Evolutionary conservation across 2,888 invertebrate species (phyloP), one percentile per base, ranked within the genome.

Genomic region (Chelonus formosanus): DNA sequence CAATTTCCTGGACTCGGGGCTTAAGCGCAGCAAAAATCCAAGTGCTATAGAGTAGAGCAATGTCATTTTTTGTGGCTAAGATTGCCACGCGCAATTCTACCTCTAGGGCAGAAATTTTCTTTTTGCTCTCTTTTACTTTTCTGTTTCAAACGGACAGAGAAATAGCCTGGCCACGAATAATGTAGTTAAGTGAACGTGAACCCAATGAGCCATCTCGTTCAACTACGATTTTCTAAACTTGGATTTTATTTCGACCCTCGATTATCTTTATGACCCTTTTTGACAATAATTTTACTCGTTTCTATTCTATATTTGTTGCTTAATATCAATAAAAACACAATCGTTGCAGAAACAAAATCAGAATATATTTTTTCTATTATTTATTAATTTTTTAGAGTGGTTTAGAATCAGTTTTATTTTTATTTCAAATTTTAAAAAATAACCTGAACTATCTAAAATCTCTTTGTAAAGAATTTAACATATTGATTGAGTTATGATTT

Each of bases 201-300:
- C 75, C 74, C 80, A 79, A 82, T 81, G 81, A 82, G 80, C 80
- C 79, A 77, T 81, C 78, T 79, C 76, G 76, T 75, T 75, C 73
- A 73, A 73, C 75, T 70, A 71, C 74, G 73, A 76, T 75, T 75
- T 71, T 74, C 69, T 65, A 67, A 60, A 61, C 72, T 72, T 64
- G 73, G 73, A 76, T 78, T 75, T 78, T 74, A 71, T 74, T 74
- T 71, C 70, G 1, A 20, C 62, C 63, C 65, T 45, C 40, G 54
- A 67, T 58, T 68, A 64, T 64, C 53, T 63, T 59, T 62, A 63
- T 68, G 54, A 57, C 44, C 52, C 61, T 40, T 54, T 31, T 35
- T 43, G 45, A 20, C 45, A 68, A 61, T 55, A 63, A 63, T 67
- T 68, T 69, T 63, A 56, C 56, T 67, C 59, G 20, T 20, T 20